phyloP scores from a whole-genome alignment of 2,797 vertebrate species.

The Florisuga fusca region DNA sequence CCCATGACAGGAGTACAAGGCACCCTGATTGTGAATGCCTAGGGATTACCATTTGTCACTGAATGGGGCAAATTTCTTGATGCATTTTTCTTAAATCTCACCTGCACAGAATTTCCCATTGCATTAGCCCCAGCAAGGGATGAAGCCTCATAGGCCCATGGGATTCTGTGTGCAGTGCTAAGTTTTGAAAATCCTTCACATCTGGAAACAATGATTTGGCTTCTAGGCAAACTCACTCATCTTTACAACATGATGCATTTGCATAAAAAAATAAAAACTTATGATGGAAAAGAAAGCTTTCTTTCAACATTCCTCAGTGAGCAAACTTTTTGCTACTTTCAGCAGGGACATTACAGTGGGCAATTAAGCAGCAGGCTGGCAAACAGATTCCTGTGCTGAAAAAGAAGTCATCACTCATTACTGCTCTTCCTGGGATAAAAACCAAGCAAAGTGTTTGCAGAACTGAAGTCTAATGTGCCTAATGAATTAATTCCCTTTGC shows the following conservation, averaged over 20 bases:
- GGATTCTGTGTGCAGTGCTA: background rate
- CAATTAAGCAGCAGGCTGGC: background rate
- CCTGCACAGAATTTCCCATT: background rate
- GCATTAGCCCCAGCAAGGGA: background rate
- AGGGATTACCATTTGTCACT: background rate
- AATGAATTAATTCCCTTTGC: background rate
- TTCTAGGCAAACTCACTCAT: background rate
- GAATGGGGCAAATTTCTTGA: background rate
- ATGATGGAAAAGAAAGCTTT: background rate
- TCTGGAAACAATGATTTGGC: background rate
- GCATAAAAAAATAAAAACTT: background rate
- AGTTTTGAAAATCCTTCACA: background rate
- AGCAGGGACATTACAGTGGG: background rate
- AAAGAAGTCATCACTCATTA: background rate
- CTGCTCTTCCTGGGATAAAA: background rate
- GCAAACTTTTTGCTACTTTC: background rate
- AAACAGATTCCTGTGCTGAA: background rate
- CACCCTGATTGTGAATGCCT: background rate
- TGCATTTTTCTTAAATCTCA: background rate
- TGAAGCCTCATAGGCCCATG: background rate
- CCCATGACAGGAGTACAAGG: fast-evolving
- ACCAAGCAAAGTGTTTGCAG: background rate
- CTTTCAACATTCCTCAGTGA: background rate
- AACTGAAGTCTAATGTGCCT: background rate
- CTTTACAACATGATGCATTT: background rate